Percentiles rank a stretch among this genome's conserved stretches.
These are phyloP conservation scores for Tetramorium parvispinum DNA, from an alignment of 1,140 invertebrate species.

Conservation along the genomic window DNA sequence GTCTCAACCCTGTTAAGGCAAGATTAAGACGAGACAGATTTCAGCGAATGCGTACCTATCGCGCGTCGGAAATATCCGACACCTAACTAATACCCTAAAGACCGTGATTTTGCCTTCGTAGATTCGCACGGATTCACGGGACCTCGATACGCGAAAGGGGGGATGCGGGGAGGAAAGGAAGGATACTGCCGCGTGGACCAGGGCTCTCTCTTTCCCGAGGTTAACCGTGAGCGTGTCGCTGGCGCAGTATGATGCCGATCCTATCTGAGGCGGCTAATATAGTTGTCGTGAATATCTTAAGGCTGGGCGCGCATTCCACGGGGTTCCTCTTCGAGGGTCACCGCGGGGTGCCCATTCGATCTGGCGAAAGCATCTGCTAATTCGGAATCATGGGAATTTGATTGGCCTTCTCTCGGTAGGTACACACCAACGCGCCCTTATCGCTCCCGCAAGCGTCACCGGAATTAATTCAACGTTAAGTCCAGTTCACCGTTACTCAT, in stretches of 20 bases:
- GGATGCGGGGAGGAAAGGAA: neutral
- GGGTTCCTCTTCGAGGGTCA: slow-evolving; percentile 81
- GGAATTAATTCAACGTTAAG: slow-evolving; percentile 42
- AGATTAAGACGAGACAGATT: slow-evolving; percentile 6
- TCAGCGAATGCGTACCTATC: neutral
- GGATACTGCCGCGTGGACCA: slow-evolving; percentile 36
- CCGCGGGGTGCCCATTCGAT: slow-evolving; percentile 85
- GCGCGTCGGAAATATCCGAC: slow-evolving; percentile 31
- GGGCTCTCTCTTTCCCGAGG: slow-evolving; percentile 55
- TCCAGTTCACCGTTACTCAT: slow-evolving; percentile 5
- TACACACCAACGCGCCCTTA: slow-evolving; percentile 53
- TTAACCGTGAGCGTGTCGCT: slow-evolving; percentile 81
- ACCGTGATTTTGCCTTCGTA: slow-evolving; percentile 7
- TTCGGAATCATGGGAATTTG: slow-evolving; percentile 86
- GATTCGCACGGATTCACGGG: slow-evolving; percentile 39
- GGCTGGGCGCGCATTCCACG: slow-evolving; percentile 82
- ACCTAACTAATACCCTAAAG: slow-evolving; percentile 7
- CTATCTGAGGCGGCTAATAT: slow-evolving; percentile 85
- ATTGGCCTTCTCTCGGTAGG: slow-evolving; percentile 78
- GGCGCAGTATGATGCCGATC: slow-evolving; percentile 85
- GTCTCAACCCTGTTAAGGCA: neutral
- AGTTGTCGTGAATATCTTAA: slow-evolving; percentile 86
- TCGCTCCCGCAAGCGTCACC: slow-evolving; percentile 40
- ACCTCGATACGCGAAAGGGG: neutral
- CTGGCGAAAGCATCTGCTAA: slow-evolving; percentile 86